These are phyloP conservation scores for Zygogramma bicolorata DNA, from an alignment of 2,888 invertebrate species.

Conservation along the genomic window DNA sequence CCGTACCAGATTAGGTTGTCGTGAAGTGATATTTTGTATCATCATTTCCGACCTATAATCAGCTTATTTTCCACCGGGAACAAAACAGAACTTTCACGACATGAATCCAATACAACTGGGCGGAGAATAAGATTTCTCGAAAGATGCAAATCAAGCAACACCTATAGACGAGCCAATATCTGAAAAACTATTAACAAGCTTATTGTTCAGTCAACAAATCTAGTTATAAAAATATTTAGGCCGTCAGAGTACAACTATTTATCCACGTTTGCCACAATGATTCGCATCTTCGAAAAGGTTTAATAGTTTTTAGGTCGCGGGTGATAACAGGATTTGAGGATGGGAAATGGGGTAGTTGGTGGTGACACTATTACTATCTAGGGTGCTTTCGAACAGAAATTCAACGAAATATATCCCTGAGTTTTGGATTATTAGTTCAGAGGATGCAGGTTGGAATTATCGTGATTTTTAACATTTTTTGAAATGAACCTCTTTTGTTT, in stretches of 20 bases:
- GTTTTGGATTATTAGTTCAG: no score
- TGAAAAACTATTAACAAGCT: conserved; percentile 60
- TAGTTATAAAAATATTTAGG: conserved; percentile 66
- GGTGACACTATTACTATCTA: conserved; percentile 58
- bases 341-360: conserved; percentile 52
- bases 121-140: conserved; percentile 17
- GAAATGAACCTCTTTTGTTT: no score
- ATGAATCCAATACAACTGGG: conserved; percentile 38
- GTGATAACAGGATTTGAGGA: conserved; percentile 45
- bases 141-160: conserved; percentile 31
- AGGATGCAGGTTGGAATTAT: no score
- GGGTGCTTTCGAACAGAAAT: conserved; percentile 49
- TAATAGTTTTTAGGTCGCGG: conserved; percentile 29
- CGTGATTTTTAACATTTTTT: no score
- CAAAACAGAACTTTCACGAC: neutral
- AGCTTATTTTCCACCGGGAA: neutral
- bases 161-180: conserved; percentile 52
- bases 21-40: neutral
- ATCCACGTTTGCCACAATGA: conserved; percentile 45
- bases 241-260: conserved; percentile 60
- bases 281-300: conserved; percentile 43
- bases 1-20: conserved; percentile 20
- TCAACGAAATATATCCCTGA: conserved; percentile 4
- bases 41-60: neutral
- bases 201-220: conserved; percentile 63